Percentiles rank a stretch among this genome's conserved stretches.
Evolutionary conservation across 1,140 invertebrate genomes (phyloP).

Genomic region (Fragariocoptes setiger): DNA sequence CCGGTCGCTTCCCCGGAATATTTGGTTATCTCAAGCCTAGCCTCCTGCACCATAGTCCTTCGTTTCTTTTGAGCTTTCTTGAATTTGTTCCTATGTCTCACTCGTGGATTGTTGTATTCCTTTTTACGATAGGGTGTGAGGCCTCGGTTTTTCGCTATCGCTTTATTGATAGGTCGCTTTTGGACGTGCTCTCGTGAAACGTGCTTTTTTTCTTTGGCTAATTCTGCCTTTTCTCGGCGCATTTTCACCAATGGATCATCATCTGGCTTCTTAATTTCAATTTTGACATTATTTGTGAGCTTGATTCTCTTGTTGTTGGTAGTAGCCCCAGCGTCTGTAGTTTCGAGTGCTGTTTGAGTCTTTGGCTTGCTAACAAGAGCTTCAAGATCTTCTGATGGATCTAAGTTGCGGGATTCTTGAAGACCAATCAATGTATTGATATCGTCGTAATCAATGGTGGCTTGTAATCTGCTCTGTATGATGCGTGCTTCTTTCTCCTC

Average conservation of each 20-base stretch:
- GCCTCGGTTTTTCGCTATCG: slow-evolving; percentile 82
- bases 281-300: background rate
- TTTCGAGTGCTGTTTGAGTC: slow-evolving; percentile 4
- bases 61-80: slow-evolving; percentile 56
- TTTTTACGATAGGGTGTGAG: slow-evolving; percentile 58
- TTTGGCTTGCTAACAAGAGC: background rate
- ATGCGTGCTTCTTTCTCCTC: slow-evolving; percentile 12
- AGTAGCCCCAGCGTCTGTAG: slow-evolving; percentile 6
- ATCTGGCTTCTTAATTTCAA: slow-evolving; percentile 8
- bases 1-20: slow-evolving; percentile 69
- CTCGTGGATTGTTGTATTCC: slow-evolving; percentile 61
- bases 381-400: background rate
- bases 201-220: slow-evolving; percentile 13
- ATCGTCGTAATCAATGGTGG: slow-evolving; percentile 7
- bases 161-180: slow-evolving; percentile 54
- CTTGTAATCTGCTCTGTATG: slow-evolving; percentile 10
- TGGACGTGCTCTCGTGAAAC: slow-evolving; percentile 15
- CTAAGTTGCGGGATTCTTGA: background rate
- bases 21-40: slow-evolving; percentile 35
- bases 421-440: background rate
- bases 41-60: slow-evolving; percentile 46
- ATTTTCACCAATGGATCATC: slow-evolving; percentile 13
- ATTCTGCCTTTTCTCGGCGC: slow-evolving; percentile 13
- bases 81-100: slow-evolving; percentile 65
- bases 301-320: background rate